phyloP scores from a whole-genome alignment of 2,888 invertebrate genomes.

The Norana najaformis region DNA sequence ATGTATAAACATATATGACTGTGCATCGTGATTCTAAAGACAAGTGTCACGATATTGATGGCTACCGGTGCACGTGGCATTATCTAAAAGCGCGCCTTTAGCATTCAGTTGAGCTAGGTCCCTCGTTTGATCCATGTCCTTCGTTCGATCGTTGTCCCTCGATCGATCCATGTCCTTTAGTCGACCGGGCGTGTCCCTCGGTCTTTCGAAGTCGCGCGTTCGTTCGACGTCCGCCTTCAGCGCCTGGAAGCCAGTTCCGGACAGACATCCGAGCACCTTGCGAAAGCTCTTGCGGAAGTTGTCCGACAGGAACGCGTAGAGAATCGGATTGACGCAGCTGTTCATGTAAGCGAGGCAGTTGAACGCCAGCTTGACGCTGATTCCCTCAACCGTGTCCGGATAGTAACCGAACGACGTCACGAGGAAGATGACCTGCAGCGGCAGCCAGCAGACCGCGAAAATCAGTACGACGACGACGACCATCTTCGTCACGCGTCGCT shows the following conservation, averaged over 20 bases:
- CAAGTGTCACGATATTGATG: not conserved
- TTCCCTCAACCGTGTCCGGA: conserved; percentile 69
- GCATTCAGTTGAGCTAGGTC: not conserved
- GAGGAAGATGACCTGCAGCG: conserved; percentile 76
- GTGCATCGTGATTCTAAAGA: not conserved
- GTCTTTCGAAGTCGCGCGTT: not conserved
- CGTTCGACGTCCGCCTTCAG: not conserved
- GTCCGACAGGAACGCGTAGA: conserved; percentile 91
- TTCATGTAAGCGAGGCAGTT: conserved; percentile 79
- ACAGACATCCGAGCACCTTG: conserved; percentile 42
- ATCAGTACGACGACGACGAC: conserved; percentile 87
- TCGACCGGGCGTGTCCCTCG: not conserved
- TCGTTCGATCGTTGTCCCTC: not conserved
- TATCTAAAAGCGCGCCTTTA: not conserved
- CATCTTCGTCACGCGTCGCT: conserved; percentile 79
- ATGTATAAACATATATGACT: not conserved
- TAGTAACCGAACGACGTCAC: conserved; percentile 73
- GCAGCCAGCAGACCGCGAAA: conserved; percentile 91
- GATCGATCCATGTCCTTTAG: not conserved
- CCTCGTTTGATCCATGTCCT: not conserved
- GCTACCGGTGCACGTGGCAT: not conserved
- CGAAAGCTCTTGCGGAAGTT: conserved; percentile 87
- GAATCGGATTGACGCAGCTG: conserved; percentile 89
- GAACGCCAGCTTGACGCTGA: conserved; percentile 56
- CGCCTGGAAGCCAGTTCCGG: conserved; percentile 20